Conservation (phyloP, 1,140 invertebrate species). For the Cecropterus lyciades region DNA sequence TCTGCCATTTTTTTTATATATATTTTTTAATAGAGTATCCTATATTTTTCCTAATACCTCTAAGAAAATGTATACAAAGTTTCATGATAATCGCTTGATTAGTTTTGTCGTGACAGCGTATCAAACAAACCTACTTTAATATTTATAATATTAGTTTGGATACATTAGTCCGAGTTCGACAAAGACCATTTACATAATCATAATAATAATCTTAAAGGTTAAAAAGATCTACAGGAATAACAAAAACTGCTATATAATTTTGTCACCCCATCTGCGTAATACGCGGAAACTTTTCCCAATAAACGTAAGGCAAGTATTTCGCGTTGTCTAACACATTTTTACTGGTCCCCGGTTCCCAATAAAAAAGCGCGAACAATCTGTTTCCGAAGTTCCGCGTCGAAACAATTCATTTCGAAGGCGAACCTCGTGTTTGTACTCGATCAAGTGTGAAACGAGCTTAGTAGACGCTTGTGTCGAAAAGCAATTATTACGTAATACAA, state of each 20-base stretch:
- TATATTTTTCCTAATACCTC: too few relatives aligned
- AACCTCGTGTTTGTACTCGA: background rate
- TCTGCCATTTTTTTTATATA: too few relatives aligned
- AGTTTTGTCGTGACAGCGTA: too few relatives aligned
- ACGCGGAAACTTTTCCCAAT: slow-evolving; percentile 20
- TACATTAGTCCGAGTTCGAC: too few relatives aligned
- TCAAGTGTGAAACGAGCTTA: slow-evolving; percentile 6
- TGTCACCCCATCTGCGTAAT: slow-evolving; percentile 6
- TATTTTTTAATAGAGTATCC: too few relatives aligned
- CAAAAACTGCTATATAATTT: background rate
- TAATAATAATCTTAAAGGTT: too few relatives aligned
- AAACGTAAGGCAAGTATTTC: slow-evolving; percentile 22
- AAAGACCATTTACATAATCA: too few relatives aligned
- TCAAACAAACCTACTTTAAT: too few relatives aligned
- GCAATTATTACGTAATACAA: background rate
- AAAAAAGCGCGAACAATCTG: slow-evolving; percentile 23
- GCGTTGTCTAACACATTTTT: slow-evolving; percentile 14
- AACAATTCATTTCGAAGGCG: slow-evolving; percentile 11
- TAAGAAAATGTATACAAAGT: too few relatives aligned
- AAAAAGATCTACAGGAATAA: background rate
- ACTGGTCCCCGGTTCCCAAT: slow-evolving; percentile 3
- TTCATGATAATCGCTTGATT: too few relatives aligned
- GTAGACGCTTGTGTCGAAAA: background rate
- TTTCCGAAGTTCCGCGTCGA: slow-evolving; percentile 14
- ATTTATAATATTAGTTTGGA: too few relatives aligned